phyloP scores from a whole-genome alignment of 2,797 vertebrate species.

The Spea hammondii region DNA sequence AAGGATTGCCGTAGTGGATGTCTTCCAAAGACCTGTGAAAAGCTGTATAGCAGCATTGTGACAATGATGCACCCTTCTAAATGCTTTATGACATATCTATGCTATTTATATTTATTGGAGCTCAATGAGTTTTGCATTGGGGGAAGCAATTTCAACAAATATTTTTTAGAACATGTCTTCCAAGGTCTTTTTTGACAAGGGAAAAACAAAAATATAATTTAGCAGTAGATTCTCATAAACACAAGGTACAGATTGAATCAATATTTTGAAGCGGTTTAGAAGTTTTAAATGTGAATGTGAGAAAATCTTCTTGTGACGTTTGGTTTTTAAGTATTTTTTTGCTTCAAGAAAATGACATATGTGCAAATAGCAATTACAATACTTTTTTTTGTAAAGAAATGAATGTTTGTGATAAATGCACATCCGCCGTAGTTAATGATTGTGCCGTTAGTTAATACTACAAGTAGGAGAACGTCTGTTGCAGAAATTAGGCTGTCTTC shows the following conservation, averaged over 20 bases:
- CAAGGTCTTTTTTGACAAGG: slow-evolving; percentile 29
- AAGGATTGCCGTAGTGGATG: slow-evolving; percentile 8
- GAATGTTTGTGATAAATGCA: slow-evolving; percentile 18
- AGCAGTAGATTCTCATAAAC: slow-evolving; percentile 38
- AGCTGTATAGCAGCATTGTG: slow-evolving; percentile 17
- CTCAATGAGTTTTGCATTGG: slow-evolving; percentile 21
- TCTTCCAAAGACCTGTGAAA: slow-evolving; percentile 12
- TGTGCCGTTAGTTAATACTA: slow-evolving; percentile 13
- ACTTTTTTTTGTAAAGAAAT: slow-evolving; percentile 8
- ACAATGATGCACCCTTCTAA: slow-evolving; percentile 31
- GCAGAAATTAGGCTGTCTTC: slow-evolving; percentile 34
- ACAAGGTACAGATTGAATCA: slow-evolving; percentile 40
- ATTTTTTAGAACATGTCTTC: slow-evolving; percentile 22
- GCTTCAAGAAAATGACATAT: neutral
- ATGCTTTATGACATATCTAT: slow-evolving; percentile 37
- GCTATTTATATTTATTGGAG: slow-evolving; percentile 45
- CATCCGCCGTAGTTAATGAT: slow-evolving; percentile 17
- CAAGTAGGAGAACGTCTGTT: slow-evolving; percentile 3
- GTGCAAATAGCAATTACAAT: slow-evolving; percentile 23
- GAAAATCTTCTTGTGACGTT: slow-evolving; percentile 6
- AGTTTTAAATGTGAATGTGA: slow-evolving; percentile 7
- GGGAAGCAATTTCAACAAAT: slow-evolving; percentile 18
- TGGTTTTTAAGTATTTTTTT: slow-evolving; percentile 13
- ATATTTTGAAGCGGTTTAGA: slow-evolving; percentile 33
- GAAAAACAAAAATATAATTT: slow-evolving; percentile 46